Evolutionary conservation across 1,140 invertebrate species (phyloP).

Genomic region (Saccostrea echinata): DNA sequence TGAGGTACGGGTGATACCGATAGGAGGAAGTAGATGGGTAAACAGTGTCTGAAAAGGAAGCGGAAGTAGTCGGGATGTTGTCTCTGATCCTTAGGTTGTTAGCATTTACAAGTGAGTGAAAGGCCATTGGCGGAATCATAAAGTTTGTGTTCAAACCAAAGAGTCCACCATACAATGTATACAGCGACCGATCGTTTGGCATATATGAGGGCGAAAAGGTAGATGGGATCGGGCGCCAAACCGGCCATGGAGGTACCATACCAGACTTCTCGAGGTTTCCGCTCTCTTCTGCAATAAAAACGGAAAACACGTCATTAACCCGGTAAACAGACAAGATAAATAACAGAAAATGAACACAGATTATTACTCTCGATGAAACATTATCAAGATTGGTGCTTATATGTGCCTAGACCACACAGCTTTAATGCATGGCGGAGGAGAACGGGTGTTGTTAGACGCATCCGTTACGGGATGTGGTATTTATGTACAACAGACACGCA

Average conservation of each 20-base stretch:
- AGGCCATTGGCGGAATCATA: constrained; percentile 65
- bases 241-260: constrained; percentile 65
- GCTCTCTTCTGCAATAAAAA: constrained; percentile 64
- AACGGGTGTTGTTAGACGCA: constrained; percentile 31
- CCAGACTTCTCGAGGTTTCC: constrained; percentile 65
- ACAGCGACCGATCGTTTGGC: constrained; percentile 65
- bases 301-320: constrained; percentile 15
- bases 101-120: constrained; percentile 64
- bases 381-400: constrained; percentile 35
- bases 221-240: constrained; percentile 71
- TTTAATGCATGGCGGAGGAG: neutral
- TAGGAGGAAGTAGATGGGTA: constrained; percentile 55
- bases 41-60: constrained; percentile 48
- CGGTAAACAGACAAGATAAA: constrained; percentile 34
- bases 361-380: constrained; percentile 39
- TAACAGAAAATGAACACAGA: constrained; percentile 28
- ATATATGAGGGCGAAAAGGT: constrained; percentile 62
- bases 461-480: constrained; percentile 40
- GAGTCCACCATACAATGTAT: constrained; percentile 71
- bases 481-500: constrained; percentile 47
- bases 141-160: constrained; percentile 70
- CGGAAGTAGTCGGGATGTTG: constrained; percentile 48
- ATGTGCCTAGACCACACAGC: constrained; percentile 41
- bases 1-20: constrained; percentile 66
- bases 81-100: constrained; percentile 65